Conservation (phyloP, 2,113 vertebrate genomes). For the Etheostoma spectabile region DNA sequence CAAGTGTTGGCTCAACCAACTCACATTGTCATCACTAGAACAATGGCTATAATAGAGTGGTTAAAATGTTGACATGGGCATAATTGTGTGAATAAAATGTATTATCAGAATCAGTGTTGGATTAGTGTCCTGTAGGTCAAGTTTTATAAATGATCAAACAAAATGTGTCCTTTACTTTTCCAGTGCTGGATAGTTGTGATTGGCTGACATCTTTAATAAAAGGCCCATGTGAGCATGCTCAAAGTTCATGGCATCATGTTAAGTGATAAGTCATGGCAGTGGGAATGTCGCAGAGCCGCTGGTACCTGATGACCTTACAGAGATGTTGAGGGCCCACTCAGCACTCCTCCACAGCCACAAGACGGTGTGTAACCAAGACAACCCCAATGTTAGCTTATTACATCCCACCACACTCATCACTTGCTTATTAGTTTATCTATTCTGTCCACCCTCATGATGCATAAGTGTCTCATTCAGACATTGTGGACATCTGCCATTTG, state of each 20-base stretch:
- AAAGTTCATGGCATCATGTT: not conserved
- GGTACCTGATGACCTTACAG: not conserved
- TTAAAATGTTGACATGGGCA: not conserved
- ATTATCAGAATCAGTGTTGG: not conserved
- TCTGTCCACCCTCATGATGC: not conserved
- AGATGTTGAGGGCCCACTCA: constrained; percentile 19
- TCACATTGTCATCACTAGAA: too few species aligned
- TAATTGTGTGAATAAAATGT: not conserved
- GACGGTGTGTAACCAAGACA: constrained; percentile 38
- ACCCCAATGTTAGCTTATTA: constrained; percentile 25
- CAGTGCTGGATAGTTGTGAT: not conserved
- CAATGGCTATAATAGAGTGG: too few species aligned
- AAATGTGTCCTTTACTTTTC: not conserved
- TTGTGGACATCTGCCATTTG: not conserved
- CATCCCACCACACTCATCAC: constrained; percentile 2
- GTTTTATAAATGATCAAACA: not conserved
- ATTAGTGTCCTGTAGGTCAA: too few species aligned
- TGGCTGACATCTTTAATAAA: not conserved
- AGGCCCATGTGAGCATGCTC: not conserved
- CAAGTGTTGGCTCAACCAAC: too few species aligned
- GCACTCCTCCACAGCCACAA: constrained; percentile 15
- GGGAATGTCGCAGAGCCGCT: not conserved
- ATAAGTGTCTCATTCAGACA: constrained; percentile 5
- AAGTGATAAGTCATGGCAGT: constrained; percentile 32
- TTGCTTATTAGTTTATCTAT: not conserved